Base-by-base conservation (phyloP, 2,888 invertebrate species). In the Sinohyriopsis cumingii region DNA sequence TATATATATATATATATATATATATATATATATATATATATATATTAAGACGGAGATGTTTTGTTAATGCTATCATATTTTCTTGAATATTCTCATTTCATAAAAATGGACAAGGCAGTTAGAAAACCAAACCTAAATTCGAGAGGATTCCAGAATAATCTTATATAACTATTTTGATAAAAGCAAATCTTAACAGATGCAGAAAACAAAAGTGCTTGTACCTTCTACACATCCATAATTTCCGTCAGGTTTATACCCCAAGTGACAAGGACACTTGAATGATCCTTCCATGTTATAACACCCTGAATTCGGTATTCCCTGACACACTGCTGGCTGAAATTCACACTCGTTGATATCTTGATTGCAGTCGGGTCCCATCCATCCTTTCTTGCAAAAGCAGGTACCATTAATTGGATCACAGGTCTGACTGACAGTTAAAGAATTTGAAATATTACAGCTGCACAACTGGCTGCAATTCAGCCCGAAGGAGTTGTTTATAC, bases 311-410 rank as follows among this genome's bases (percentile, higher is more conserved):
- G 55, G n/a, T 12, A 15, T 24, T 22, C 5, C 9, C 22, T 25
- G 6, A 19, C 64, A 64, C 1, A 2, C 3, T 18, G 24, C 24
- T 22, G 33, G 15, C 19, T 25, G 55, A 20, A 9, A 22, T 20
- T 22, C 24, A 64, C 64, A 64, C 28, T 64, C 64, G 24, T 64
- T 55, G 19, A 64, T 53, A 22, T 64, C 64, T 18, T 20, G 24
- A 19, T 55, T 33, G 54, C 64, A 64, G 15, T 25, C n/a, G 20
- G 33, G 0, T 20, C 64, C 64, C 19, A 55, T 64, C 64, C 64
- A 64, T 5, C 25, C 19, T 55, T 22, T 19, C 3, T 25, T 55
- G 28, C 64, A 64, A 1, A 19, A n/a, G n/a, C 64, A 64, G 12
- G 53, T 53, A 22, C 64, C 64, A 19, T 22, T 64, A 22, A 64